A percentile compares a stretch with the other conserved stretches of the same genome.
Evolutionary conservation across 1,140 invertebrate genomes (phyloP).

Genomic region (Bombus sibiricus): DNA sequence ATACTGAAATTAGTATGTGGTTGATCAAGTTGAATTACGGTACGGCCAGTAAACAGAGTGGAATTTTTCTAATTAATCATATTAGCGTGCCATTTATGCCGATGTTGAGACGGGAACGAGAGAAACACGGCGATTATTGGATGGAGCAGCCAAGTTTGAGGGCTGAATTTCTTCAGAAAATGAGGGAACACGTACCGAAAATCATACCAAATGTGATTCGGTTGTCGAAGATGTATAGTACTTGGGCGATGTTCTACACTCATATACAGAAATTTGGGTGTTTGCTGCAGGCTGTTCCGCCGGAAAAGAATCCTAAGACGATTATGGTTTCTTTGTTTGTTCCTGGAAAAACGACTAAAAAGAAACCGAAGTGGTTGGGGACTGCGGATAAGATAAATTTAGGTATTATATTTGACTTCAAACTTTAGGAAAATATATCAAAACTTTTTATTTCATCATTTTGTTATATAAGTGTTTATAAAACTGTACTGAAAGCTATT

Average conservation of each 20-base stretch:
- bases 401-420: constrained; percentile 19
- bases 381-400: constrained; percentile 57
- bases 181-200: constrained; percentile 42
- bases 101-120: constrained; percentile 35
- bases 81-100: constrained; percentile 66
- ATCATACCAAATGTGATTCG: constrained; percentile 38
- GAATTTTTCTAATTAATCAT: constrained; percentile 60
- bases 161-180: constrained; percentile 1
- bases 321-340: constrained; percentile 41
- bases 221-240: constrained; percentile 24
- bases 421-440: too few species aligned
- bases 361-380: constrained; percentile 41
- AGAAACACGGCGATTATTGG: constrained; percentile 50
- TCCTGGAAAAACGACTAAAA: constrained; percentile 21
- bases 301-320: constrained; percentile 19
- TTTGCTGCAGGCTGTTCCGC: constrained; percentile 56
- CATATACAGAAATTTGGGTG: constrained; percentile 55
- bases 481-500: too few species aligned
- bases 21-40: constrained; percentile 57
- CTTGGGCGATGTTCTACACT: constrained; percentile 54
- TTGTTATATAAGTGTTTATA: too few species aligned
- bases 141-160: neutral
- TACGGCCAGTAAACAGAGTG: neutral
- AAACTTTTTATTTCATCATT: too few species aligned
- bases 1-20: constrained; percentile 58